Evolutionary conservation across 2,113 vertebrate genomes (phyloP), one percentile per base, ranked within the genome.

Genomic region (Sylvietta virens): DNA sequence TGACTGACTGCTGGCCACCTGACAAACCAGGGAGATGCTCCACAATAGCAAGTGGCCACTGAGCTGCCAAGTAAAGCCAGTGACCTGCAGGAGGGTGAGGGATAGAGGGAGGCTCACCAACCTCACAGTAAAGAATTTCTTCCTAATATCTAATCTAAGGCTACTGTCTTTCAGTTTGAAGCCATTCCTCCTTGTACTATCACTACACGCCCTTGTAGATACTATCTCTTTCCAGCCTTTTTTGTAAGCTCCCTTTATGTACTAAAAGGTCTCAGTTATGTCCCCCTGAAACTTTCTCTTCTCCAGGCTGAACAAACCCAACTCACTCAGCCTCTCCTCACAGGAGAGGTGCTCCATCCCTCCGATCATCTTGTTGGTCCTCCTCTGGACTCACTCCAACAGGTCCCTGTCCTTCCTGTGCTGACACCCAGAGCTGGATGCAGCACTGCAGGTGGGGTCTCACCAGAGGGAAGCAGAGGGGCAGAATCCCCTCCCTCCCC

Each of bases 381-480:
- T 82, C 21, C 17, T 76, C 40, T 47, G n/a, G 11, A 19, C 11
- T 35, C 0, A 0, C 11, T 54, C 44, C 28, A 45, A 9, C 19
- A 37, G 33, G 3, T 19, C 1, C 0, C 11, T 33, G 22, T 7
- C 4, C 4, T 50, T 42, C 10, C 50, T 42, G 6, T 44, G 31
- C 27, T 81, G 12, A 12, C 8, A 9, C 4, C 11, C 33, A 57
- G 11, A 44, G 27, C 10, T 58, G 44, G 40, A 19, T 33, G 12
- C 3, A 5, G 17, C 2, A 0, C 6, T 81, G 1, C 44, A 44
- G 37, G 10, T 57, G 27, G 21, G 2, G 12, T 33, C 31, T 57
- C 51, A 37, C 5, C 27, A 44, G 40, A 47, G n/a, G 1, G 3
- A 17, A 81, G 37, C 15, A 81, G 31, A 81, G 44, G 31, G 22